phyloP scores from a whole-genome alignment of 2,113 vertebrate species.

The Xiphias gladius region DNA sequence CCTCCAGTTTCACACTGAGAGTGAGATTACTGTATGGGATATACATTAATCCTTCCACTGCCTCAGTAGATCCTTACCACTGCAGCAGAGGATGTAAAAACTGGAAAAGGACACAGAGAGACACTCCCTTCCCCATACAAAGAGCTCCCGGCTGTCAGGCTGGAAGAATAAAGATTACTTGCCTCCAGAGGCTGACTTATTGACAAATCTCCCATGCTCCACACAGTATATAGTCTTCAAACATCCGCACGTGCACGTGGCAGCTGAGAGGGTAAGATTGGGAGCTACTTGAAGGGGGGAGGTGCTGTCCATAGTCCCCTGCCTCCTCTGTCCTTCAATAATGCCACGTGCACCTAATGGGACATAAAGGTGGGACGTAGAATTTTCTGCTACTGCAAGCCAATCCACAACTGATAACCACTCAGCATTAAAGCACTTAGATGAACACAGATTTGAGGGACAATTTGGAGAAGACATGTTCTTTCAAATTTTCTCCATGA shows the following conservation, averaged over 20 bases:
- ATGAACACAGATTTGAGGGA: not conserved
- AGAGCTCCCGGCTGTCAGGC: conserved; percentile 31
- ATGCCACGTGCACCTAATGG: conserved; percentile 13
- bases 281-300: not conserved
- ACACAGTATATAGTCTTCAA: conserved; percentile 55
- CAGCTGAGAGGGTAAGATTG: conserved; percentile 16
- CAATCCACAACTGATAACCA: conserved; percentile 8
- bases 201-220: conserved; percentile 52
- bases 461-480: not conserved
- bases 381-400: conserved; percentile 4
- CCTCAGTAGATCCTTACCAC: not conserved
- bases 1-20: not conserved
- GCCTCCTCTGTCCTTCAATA: conserved; percentile 9
- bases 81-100: conserved; percentile 26
- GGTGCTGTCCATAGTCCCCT: not conserved
- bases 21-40: conserved; percentile 18
- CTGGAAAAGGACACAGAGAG: conserved; percentile 24
- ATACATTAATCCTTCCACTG: conserved; percentile 12
- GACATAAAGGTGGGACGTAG: conserved; percentile 18
- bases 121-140: conserved; percentile 25
- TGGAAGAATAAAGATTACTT: conserved; percentile 61
- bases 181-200: conserved; percentile 61
- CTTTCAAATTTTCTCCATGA: not conserved
- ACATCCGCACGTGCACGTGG: conserved; percentile 48
- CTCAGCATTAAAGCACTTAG: conserved; percentile 6